These are phyloP conservation scores for Enhydra lutris DNA, from an alignment of 2,113 vertebrate genomes.

Conservation along the genomic window DNA sequence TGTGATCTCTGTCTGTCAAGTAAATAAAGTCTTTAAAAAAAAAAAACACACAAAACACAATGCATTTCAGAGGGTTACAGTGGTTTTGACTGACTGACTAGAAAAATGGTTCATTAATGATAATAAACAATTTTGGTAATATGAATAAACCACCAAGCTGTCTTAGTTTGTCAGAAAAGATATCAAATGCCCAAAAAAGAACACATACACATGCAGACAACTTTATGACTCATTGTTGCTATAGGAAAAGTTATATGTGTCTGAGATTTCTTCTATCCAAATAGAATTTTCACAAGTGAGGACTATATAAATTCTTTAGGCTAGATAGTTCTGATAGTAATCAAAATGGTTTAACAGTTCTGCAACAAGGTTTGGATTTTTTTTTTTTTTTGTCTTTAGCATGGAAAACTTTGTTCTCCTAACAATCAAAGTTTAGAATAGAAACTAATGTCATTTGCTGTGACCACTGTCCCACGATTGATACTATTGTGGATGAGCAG, in stretches of 20 bases:
- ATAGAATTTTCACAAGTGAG: background rate
- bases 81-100: background rate
- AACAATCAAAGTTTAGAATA: background rate
- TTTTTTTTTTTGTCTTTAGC: background rate
- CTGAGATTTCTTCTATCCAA: background rate
- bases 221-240: background rate
- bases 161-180: background rate
- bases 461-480: background rate
- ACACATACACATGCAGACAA: background rate
- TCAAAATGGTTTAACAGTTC: background rate
- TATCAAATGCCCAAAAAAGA: background rate
- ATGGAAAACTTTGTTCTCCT: background rate
- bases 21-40: no score
- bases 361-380: background rate
- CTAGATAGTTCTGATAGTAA: background rate
- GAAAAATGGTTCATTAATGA: background rate
- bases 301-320: background rate
- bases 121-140: background rate
- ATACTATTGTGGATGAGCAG: background rate
- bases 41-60: background rate
- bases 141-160: background rate
- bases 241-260: background rate
- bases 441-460: background rate
- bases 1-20: no score
- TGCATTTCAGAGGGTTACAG: background rate